These are phyloP conservation scores for Sebastes trivittatus DNA, from an alignment of 2,797 vertebrate genomes.

Conservation along the genomic window DNA sequence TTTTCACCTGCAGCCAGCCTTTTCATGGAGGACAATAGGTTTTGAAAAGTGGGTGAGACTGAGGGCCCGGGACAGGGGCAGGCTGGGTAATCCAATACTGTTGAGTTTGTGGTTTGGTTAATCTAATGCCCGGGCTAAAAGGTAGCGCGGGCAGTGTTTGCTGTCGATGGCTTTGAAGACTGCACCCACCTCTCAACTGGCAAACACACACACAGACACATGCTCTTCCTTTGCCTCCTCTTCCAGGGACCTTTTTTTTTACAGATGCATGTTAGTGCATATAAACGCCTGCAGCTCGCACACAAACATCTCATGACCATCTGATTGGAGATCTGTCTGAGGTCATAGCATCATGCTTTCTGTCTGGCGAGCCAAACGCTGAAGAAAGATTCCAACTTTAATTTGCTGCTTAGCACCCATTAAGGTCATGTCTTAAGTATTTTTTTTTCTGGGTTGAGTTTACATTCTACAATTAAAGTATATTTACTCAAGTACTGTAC, in stretches of 20 bases:
- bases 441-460: no score
- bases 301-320: neutral
- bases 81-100: conserved; percentile 41
- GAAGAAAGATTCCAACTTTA: neutral
- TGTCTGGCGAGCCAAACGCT: neutral
- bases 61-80: neutral
- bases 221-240: neutral
- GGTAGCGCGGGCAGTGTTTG: neutral
- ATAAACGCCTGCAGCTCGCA: neutral
- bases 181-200: neutral
- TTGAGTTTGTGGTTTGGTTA: conserved; percentile 32
- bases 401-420: neutral
- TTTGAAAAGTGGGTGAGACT: neutral
- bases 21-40: conserved; percentile 45
- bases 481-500: neutral
- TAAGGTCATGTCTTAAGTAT: neutral
- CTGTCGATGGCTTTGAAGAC: conserved; percentile 7
- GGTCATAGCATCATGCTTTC: neutral
- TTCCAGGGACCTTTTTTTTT: neutral
- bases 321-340: neutral
- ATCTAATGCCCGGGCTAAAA: conserved; percentile 30
- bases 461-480: no score
- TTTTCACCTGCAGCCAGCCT: conserved; percentile 33
- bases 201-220: conserved; percentile 11
- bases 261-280: neutral